phyloP scores from a whole-genome alignment of 2,888 invertebrate genomes.

The Euphydryas editha region DNA sequence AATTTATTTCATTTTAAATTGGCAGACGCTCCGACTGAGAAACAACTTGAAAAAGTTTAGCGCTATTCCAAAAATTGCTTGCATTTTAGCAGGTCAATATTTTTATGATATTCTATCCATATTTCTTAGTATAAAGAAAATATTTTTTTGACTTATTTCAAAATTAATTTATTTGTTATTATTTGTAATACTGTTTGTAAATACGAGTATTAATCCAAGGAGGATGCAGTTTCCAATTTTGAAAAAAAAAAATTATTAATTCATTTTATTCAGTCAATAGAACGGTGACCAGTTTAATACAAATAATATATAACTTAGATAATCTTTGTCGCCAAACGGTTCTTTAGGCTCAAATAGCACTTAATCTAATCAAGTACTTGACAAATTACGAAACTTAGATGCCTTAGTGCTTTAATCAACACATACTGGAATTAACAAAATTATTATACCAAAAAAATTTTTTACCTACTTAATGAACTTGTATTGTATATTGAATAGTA shows the following conservation, averaged over 20 bases:
- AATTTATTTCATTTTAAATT: conserved; percentile 13
- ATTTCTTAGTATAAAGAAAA: not conserved
- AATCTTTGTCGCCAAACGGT: not conserved
- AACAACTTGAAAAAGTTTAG: conserved; percentile 21
- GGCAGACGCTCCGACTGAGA: conserved; percentile 8
- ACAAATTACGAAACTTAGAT: not conserved
- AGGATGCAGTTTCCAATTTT: too few relatives aligned
- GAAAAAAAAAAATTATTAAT: too few relatives aligned
- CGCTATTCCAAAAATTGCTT: conserved; percentile 21
- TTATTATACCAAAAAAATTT: too few relatives aligned
- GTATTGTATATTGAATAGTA: too few relatives aligned
- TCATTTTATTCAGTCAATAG: too few relatives aligned
- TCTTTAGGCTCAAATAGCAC: not conserved
- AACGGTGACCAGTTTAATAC: too few relatives aligned
- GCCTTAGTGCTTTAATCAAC: not conserved
- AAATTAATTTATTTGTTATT: too few relatives aligned
- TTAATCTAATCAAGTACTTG: conserved; percentile 8
- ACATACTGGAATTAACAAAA: not conserved
- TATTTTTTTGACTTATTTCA: not conserved
- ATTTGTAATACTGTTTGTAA: too few relatives aligned
- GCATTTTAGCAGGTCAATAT: not conserved
- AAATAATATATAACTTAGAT: too few relatives aligned
- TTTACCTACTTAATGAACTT: too few relatives aligned
- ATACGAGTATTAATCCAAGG: too few relatives aligned
- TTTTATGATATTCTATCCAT: conserved; percentile 8